Evolutionary conservation across 2,888 invertebrate species (phyloP).

Genomic region (Drosophila formosana): DNA sequence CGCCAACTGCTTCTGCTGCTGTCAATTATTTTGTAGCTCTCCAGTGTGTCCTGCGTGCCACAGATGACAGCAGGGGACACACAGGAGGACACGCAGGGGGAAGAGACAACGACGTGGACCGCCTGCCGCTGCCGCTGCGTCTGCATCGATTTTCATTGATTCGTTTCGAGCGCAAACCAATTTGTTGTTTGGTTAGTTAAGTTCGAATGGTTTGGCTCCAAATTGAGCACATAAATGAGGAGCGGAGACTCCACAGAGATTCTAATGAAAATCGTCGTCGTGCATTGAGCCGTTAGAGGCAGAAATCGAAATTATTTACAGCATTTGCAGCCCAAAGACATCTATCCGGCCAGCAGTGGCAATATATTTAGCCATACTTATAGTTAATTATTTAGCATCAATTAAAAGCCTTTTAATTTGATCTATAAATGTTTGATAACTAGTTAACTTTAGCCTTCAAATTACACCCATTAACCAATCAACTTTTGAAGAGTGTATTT

Average conservation of each 20-base stretch:
- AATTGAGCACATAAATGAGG: slow-evolving; percentile 69
- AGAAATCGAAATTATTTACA: slow-evolving; percentile 45
- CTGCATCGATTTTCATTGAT: slow-evolving; percentile 59
- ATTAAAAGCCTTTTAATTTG: slow-evolving; percentile 18
- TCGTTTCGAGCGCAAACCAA: slow-evolving; percentile 64
- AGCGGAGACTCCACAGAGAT: slow-evolving; percentile 14
- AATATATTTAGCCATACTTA: not conserved
- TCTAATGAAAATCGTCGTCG: slow-evolving; percentile 25
- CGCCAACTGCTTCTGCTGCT: slow-evolving; percentile 33
- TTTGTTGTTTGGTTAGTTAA: slow-evolving; percentile 67
- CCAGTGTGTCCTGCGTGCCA: slow-evolving; percentile 57
- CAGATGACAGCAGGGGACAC: slow-evolving; percentile 23
- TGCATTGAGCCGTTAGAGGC: slow-evolving; percentile 17
- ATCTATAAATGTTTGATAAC: slow-evolving; percentile 13
- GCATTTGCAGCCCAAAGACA: not conserved
- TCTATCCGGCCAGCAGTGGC: slow-evolving; percentile 1
- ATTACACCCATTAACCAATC: not conserved
- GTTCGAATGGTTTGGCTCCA: slow-evolving; percentile 50
- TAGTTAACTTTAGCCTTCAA: not conserved
- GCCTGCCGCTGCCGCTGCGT: slow-evolving; percentile 21
- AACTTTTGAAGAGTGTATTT: not conserved
- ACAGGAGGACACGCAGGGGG: not conserved
- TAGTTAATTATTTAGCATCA: slow-evolving; percentile 23
- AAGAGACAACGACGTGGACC: too few species aligned
- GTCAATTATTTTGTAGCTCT: slow-evolving; percentile 71